Base-by-base conservation (phyloP, 2,797 vertebrate genomes). In the Poeciliopsis gracilis region DNA sequence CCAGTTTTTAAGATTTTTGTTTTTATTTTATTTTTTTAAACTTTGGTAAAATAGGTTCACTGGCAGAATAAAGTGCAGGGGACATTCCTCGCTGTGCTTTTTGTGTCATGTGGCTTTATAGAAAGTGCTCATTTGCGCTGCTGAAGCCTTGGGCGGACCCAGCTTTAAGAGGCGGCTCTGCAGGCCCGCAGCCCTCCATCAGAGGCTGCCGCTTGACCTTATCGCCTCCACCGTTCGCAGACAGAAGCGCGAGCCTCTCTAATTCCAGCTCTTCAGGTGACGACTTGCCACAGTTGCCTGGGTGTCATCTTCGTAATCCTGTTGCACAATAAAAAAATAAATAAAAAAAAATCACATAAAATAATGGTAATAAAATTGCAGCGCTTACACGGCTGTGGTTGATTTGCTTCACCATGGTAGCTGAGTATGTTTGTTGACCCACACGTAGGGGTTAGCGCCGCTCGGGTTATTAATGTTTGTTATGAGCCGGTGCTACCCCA, bases 91-190 rank as follows among this genome's bases (percentile, higher is more conserved):
- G 77, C 87, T 89, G 87, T 90, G 91, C 92, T 95, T 94, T 95
- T 94, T 92, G 93, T 94, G 94, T 93, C 91, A 90, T 95, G 96
- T 95, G 96, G 95, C 94, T 96, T 96, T 96, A 94, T 82, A 73
- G 87, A 93, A 95, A 92, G 94, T 93, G 93, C 93, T 95, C 93
- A 95, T 96, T 96, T 93, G 84, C 85, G 53, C 46, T 1, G 79
- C 86, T 73, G 75, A 87, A 91, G 82, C 28, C 25, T 92, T 93
- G 94, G 94, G 93, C 87, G 94, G 92, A 95, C 84, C 92, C 94
- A 85, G 84, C 77, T 83, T 11, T 43, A 82, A 72, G 84, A 91
- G 81, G 86, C 85, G 76, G 83, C 86, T 79, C 75, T 47, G 69
- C 75, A 7, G 82, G 82, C 85, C 88, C 77, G 66, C 76, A 83